A percentile compares a stretch with the other conserved stretches of the same genome.
These are phyloP conservation scores for Drosophila picticornis DNA, from an alignment of 2,888 invertebrate species.

Conservation along the genomic window DNA sequence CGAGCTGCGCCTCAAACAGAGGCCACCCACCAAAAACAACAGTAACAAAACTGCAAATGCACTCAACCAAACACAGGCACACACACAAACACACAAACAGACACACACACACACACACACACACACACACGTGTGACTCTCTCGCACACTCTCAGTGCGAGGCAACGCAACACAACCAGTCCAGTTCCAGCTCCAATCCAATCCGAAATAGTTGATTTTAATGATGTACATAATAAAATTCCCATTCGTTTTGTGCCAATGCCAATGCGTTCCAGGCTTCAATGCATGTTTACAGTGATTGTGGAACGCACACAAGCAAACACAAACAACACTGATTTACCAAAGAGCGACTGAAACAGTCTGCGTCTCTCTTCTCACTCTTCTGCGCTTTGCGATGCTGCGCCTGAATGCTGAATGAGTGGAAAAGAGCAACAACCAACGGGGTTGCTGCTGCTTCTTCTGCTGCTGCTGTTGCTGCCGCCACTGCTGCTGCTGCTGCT, in stretches of 20 bases:
- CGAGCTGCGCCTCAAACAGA: conserved; percentile 49
- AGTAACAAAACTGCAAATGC: conserved; percentile 62
- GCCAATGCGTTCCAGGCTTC: conserved; percentile 80
- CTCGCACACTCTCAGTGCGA: conserved; percentile 30
- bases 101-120: conserved; percentile 26
- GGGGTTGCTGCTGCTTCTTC: conserved; percentile 32
- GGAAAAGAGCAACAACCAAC: conserved; percentile 52
- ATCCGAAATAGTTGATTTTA: conserved; percentile 84
- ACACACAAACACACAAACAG: conserved; percentile 30
- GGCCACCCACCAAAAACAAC: conserved; percentile 59
- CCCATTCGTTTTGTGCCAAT: conserved; percentile 84
- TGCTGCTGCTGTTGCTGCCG: background rate
- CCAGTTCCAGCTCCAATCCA: conserved; percentile 77
- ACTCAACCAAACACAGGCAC: conserved; percentile 61
- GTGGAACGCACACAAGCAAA: conserved; percentile 58
- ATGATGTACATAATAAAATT: conserved; percentile 85
- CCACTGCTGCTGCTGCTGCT: conserved; percentile 24
- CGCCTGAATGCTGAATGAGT: conserved; percentile 50
- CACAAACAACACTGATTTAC: conserved; percentile 66
- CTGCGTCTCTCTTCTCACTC: conserved; percentile 14
- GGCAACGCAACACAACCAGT: conserved; percentile 51
- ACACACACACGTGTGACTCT: conserved; percentile 14
- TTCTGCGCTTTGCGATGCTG: conserved; percentile 35
- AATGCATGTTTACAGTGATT: conserved; percentile 73
- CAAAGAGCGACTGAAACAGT: conserved; percentile 48